Percentiles rank a stretch among this genome's conserved stretches.
Conservation (phyloP, 2,888 invertebrate genomes). For the Oxyscelio sp. region DNA sequence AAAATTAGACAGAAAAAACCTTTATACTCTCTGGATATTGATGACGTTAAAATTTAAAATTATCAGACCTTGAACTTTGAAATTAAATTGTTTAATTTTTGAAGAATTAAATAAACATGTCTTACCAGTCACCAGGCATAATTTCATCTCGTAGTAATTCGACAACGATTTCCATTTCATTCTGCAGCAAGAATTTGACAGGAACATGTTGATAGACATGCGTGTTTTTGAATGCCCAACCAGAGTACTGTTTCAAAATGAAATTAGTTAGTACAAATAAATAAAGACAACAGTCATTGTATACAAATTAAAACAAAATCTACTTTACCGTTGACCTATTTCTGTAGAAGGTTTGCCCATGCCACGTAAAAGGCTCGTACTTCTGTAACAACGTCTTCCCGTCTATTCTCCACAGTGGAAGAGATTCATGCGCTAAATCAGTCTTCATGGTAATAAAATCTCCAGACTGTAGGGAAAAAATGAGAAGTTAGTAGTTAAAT, state of each 20-base stretch:
- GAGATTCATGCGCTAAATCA: conserved; percentile 94
- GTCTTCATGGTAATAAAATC: conserved; percentile 96
- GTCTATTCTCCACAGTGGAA: conserved; percentile 97
- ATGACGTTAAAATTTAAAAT: too few species aligned
- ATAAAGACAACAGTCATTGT: too few species aligned
- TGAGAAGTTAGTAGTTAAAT: too few species aligned
- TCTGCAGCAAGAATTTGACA: conserved; percentile 93
- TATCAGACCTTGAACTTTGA: too few species aligned
- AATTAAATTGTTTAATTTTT: too few species aligned
- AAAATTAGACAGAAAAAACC: too few species aligned
- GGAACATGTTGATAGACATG: conserved; percentile 94
- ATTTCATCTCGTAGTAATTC: conserved; percentile 94
- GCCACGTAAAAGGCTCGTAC: conserved; percentile 94
- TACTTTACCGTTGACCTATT: conserved; percentile 95
- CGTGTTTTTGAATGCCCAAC: conserved; percentile 95
- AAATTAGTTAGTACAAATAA: not conserved
- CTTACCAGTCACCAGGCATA: conserved; percentile 91
- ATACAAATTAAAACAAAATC: too few species aligned
- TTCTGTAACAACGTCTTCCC: conserved; percentile 95
- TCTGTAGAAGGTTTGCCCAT: conserved; percentile 94
- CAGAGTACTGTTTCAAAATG: conserved; percentile 91
- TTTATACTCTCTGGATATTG: too few species aligned
- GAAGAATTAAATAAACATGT: too few species aligned
- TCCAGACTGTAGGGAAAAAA: conserved; percentile 93
- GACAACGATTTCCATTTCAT: conserved; percentile 93